Evolutionary conservation across 2,797 vertebrate species (phyloP), one percentile per base, ranked within the genome.

Genomic region (Petrocephalus sullivani): DNA sequence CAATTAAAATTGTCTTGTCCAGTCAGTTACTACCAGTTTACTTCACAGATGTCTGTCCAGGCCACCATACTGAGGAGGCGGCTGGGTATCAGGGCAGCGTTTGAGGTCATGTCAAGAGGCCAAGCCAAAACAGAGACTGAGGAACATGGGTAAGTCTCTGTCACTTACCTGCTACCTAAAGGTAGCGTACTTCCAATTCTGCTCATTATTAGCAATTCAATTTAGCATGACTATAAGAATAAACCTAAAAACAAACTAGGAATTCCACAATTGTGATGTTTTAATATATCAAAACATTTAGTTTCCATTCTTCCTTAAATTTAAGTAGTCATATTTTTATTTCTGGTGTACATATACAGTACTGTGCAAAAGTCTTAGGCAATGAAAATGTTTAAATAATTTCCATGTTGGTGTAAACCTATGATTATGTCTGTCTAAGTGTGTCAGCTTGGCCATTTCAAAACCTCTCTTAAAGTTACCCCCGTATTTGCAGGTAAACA

Each of bases 21-120:
- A 41, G 46, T 4, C 84, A 37, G 23, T 28, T 41, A 49, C 21
- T 0, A 3, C 21, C 1, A 5, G 1, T 78, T 28, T 6, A 88
- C 19, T 89, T 89, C 92, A 54, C 90, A 99, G 98, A 96, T 98
- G 93, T 98, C 98, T 0, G 94, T 99, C 23, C 97, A 99, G 92
- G 96, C 98, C 0, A 99, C 97, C 0, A 95, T 99, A 90, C 95
- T 98, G 85, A 96, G 98, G 91, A 96, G 98, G 58, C 93, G 97
- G 6, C 92, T 99, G 88, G 98, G 98, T 14, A 97, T 97, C 90
- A 94, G 97, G 67, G 97, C 97, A 5, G 98, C 98, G 0, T 99
- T 97, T 85, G 96, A 97, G 92, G 96, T 99, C 82, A 96, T 99
- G 49, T 95, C 94, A 85, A 56, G 91, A 12, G 41, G 93, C 85